Conservation (phyloP, 2,888 invertebrate genomes). For the Aspidiotus destructor region DNA sequence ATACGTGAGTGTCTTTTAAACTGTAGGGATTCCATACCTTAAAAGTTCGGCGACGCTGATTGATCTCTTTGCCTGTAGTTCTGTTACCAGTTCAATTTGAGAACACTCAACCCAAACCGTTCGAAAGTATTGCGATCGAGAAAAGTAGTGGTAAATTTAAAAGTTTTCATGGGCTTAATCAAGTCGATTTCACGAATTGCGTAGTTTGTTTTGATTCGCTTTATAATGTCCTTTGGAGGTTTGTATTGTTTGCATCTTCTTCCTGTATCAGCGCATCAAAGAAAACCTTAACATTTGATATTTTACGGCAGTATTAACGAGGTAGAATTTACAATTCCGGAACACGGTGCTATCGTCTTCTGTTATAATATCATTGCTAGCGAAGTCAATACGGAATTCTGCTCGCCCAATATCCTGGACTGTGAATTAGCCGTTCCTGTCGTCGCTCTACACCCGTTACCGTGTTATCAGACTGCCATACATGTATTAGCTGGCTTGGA, state of each 20-base stretch:
- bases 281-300: too few relatives aligned
- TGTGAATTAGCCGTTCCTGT: constrained; percentile 68
- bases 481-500: constrained; percentile 83
- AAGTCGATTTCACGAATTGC: constrained; percentile 73
- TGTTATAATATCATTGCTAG: constrained; percentile 30
- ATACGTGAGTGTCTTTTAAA: constrained; percentile 54
- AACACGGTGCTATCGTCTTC: constrained; percentile 7
- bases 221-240: constrained; percentile 91
- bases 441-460: constrained; percentile 57
- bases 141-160: constrained; percentile 79
- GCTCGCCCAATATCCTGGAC: constrained; percentile 33
- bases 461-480: constrained; percentile 79
- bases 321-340: not conserved
- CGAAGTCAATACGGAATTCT: constrained; percentile 16
- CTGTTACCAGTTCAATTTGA: constrained; percentile 61
- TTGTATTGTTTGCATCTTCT: not conserved
- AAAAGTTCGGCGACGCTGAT: not conserved
- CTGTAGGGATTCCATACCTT: not conserved
- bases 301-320: constrained; percentile 6
- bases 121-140: constrained; percentile 81
- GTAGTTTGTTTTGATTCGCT: constrained; percentile 73
- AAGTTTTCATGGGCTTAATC: constrained; percentile 70
- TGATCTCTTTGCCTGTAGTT: constrained; percentile 47
- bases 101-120: constrained; percentile 59
- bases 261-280: too few relatives aligned